phyloP scores from a whole-genome alignment of 2,888 invertebrate species.

The Mechanitis messenoides region DNA sequence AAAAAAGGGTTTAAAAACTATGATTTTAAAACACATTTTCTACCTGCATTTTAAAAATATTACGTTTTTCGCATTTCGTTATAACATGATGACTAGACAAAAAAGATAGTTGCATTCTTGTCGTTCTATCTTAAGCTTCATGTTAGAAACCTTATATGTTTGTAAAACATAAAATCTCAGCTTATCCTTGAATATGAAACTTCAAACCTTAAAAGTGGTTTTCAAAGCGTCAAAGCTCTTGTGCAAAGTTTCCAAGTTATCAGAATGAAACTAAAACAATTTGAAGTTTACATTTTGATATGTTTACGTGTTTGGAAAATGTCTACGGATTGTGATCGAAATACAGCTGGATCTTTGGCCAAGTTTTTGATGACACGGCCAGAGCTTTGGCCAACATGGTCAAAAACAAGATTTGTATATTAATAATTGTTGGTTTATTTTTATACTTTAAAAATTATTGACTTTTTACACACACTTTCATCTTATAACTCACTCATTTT shows the following conservation, averaged over 20 bases:
- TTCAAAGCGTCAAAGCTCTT: slow-evolving; percentile 11
- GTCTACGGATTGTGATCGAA: neutral
- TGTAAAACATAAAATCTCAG: slow-evolving; percentile 4
- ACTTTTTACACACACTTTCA: too few species aligned
- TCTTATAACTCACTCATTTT: too few species aligned
- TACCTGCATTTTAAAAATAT: neutral
- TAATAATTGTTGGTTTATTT: too few species aligned
- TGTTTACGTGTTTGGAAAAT: slow-evolving; percentile 4
- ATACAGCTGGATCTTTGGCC: neutral
- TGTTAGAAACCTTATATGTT: neutral
- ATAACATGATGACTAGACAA: too few species aligned
- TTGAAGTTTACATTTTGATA: slow-evolving; percentile 8
- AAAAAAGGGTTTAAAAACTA: neutral
- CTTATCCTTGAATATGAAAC: slow-evolving; percentile 9
- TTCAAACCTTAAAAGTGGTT: slow-evolving; percentile 11
- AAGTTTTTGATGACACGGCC: too few species aligned
- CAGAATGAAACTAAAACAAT: slow-evolving; percentile 7
- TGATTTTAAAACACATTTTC: slow-evolving; percentile 2
- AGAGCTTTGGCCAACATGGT: too few species aligned
- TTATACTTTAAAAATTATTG: too few species aligned
- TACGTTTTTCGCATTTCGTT: neutral
- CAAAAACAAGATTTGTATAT: too few species aligned
- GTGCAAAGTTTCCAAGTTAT: slow-evolving; percentile 3
- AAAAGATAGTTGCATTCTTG: too few species aligned
- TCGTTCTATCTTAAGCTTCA: too few species aligned